A percentile compares a stretch with the other conserved stretches of the same genome.
These are phyloP conservation scores for Triops longicaudatus DNA, from an alignment of 1,140 invertebrate genomes.

Conservation along the genomic window DNA sequence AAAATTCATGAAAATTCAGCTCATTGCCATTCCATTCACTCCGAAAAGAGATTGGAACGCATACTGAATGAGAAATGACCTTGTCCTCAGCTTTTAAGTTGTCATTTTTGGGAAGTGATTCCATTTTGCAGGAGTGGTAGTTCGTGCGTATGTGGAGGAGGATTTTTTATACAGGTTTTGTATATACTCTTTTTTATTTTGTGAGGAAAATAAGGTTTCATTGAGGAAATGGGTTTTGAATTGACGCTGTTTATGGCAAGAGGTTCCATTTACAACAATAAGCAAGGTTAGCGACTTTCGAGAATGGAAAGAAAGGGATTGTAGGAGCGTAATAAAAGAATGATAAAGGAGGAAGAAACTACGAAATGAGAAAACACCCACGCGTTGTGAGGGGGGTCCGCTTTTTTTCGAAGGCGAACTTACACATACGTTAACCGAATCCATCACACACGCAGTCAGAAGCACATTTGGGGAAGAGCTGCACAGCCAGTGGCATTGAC, in stretches of 20 bases:
- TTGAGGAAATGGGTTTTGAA: slow-evolving; percentile 7
- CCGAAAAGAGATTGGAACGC: neutral
- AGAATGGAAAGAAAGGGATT: neutral
- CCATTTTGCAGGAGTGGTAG: neutral
- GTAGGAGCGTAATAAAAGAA: neutral
- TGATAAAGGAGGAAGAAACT: neutral
- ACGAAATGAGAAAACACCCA: neutral
- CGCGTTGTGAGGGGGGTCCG: neutral
- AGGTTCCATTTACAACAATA: neutral
- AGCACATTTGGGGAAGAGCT: neutral
- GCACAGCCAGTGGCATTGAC: neutral
- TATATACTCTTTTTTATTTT: no score
- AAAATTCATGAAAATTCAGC: neutral
- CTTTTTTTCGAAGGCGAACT: neutral
- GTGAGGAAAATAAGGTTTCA: neutral
- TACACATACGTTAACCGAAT: neutral
- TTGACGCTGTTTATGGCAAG: neutral
- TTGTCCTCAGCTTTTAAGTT: neutral
- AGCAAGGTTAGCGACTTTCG: slow-evolving; percentile 2
- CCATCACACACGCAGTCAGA: neutral
- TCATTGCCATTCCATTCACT: slow-evolving; percentile 12
- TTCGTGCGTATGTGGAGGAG: neutral
- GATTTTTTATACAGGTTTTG: no score
- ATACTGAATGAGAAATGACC: neutral
- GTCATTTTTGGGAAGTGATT: neutral